These are phyloP conservation scores for Orchestes rusci DNA, from an alignment of 2,888 invertebrate species.

Conservation along the genomic window DNA sequence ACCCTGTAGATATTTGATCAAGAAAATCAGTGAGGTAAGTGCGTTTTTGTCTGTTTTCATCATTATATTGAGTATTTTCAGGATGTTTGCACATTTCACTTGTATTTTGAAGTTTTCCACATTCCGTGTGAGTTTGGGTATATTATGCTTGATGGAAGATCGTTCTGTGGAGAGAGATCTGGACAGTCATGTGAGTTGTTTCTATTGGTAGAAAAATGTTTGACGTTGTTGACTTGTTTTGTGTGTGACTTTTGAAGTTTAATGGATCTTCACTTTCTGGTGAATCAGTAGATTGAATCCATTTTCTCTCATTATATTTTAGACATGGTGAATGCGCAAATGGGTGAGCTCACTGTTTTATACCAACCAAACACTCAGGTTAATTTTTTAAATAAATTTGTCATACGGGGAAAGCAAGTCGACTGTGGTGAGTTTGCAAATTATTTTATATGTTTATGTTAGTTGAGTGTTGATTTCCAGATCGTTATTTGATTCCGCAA, in stretches of 20 bases:
- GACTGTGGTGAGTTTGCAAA: background rate
- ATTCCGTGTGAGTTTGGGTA: conserved; percentile 37
- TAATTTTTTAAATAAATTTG: conserved; percentile 6
- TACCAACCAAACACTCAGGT: no score
- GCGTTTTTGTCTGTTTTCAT: no score
- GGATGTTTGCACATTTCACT: conserved; percentile 36
- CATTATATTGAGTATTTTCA: conserved; percentile 25
- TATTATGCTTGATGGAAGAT: conserved; percentile 34
- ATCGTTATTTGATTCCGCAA: no score
- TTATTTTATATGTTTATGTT: background rate
- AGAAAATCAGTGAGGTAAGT: conserved; percentile 27
- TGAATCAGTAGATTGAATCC: no score
- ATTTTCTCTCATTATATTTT: no score
- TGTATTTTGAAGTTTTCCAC: conserved; percentile 37
- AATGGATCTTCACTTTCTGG: no score
- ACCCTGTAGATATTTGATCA: conserved; percentile 19
- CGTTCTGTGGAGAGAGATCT: conserved; percentile 37
- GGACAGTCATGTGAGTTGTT: conserved; percentile 34
- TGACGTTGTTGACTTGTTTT: no score
- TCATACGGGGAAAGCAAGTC: background rate
- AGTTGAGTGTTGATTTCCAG: no score
- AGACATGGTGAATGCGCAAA: no score
- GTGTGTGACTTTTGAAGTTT: no score
- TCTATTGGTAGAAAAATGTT: no score
- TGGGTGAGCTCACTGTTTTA: no score